Base-by-base conservation (phyloP, 2,113 vertebrate genomes). In the Xerus inauris region DNA sequence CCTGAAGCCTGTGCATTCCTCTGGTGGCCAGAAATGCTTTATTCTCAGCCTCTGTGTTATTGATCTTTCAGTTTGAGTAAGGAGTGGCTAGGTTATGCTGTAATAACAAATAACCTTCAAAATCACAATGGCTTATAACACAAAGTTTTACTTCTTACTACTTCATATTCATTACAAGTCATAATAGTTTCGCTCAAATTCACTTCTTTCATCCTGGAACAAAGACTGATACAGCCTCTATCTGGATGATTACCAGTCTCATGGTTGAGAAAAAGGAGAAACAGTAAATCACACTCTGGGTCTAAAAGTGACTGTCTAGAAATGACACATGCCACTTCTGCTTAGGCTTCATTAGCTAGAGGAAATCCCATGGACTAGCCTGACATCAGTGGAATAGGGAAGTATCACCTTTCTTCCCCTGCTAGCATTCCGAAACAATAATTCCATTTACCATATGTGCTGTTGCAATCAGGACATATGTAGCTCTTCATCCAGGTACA, bases 251-350 rank as follows among this genome's bases (percentile, higher is more conserved):
- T 64, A 47, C 73, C 62, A 73, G 38, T 83, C 90, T 91, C 4
- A 0, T 35, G 13, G 19, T 49, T 45, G 80, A 80, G 47, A 84
- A 94, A 93, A 96, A 93, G 87, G 84, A 95, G 87, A 96, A 91
- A 92, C 7, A 16, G 32, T 80, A 96, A 94, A 87, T 75, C 80
- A 84, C 64, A 65, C 45, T 17, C 75, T 82, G 67, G 30, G 59
- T 76, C 82, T 90, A 81, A 65, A 91, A 86, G 77, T 22, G 16
- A 79, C 76, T 47, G 32, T 84, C 89, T 96, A 83, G 62, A 82
- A 89, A 83, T 87, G 65, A 85, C 3, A 11, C 54, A 14, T 45
- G 69, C 42, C 75, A 94, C 75, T 94, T 97, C 76, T 97, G 79
- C 59, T 89, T 86, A 73, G 2, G 20, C 32, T 67, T 93, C 14